Evolutionary conservation across 2,797 vertebrate genomes (phyloP), one percentile per base, ranked within the genome.

Genomic region (Pseudochirops corinnae): DNA sequence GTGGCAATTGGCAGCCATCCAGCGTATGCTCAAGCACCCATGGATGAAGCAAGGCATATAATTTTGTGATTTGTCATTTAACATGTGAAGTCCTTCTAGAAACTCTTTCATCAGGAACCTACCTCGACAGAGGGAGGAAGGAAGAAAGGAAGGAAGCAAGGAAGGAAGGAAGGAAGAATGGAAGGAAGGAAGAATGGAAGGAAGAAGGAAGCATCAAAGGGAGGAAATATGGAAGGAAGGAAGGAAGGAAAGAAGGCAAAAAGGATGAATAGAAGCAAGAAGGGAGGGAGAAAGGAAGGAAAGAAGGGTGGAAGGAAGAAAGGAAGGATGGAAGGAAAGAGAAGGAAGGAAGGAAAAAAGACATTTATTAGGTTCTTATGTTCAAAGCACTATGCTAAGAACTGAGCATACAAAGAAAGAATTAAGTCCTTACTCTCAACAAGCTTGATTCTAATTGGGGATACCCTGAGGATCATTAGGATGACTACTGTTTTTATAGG

Each of bases 61-160:
- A 94, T 12, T 18, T 33, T 93, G 58, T 26, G 18, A 96, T 97
- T 56, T 96, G 39, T 62, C 92, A 57, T 14, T 39, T 74, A 90
- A 82, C 82, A 14, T 57, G 92, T n/a, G 90, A 56, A 52, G 94
- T 90, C 52, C n/a, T 94, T 96, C 33, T 67, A 6, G 33, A 67
- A 33, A 67, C 14, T 93, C 90, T 57, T 26, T 57, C 24, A 52
- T 93, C 46, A 91, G 60, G 56, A 93, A n/a, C 14, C 62, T 67
- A n/a, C 33, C 31, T 67, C 62, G 16, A n/a, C 1, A 14, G 12
- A 67, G 33, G 28, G 11, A 60, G 58, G 10, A 0, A 57, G 24
- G 56, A 1, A 57, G 6, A 12, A 31, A 62, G 31, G 12, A 13
- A 62, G 11, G 29, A 12, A 60, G 12, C 4, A 4, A 62, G 13